A percentile compares a stretch with the other conserved stretches of the same genome.
phyloP scores from a whole-genome alignment of 2,888 invertebrate species.

The Anoplius nigerrimus region DNA sequence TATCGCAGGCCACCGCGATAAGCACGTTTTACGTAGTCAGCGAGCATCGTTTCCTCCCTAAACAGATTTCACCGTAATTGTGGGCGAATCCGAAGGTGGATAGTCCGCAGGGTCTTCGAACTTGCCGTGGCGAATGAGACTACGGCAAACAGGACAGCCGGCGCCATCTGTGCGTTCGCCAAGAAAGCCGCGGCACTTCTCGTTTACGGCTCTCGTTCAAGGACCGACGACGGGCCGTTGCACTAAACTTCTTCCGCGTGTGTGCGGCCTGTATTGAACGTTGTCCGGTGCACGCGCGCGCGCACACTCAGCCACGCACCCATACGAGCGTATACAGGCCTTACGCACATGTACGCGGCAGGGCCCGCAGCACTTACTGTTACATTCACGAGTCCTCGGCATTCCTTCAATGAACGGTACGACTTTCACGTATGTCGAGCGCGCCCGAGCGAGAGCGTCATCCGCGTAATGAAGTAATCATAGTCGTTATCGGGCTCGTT shows the following conservation, averaged over 20 bases:
- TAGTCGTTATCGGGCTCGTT: slow-evolving; percentile 56
- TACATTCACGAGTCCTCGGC: slow-evolving; percentile 35
- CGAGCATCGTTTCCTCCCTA: no score
- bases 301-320: background rate
- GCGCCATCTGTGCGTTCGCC: slow-evolving; percentile 51
- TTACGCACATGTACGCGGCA: background rate
- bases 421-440: slow-evolving; percentile 40
- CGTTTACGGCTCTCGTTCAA: slow-evolving; percentile 46
- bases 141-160: slow-evolving; percentile 29
- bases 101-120: background rate
- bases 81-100: no score
- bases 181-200: slow-evolving; percentile 29
- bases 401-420: slow-evolving; percentile 51
- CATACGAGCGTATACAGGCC: background rate
- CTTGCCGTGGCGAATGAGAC: background rate
- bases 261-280: background rate
- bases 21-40: no score
- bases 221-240: slow-evolving; percentile 42
- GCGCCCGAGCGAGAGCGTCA: slow-evolving; percentile 23
- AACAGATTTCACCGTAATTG: no score
- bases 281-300: background rate
- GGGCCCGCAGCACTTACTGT: slow-evolving; percentile 38
- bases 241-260: slow-evolving; percentile 37
- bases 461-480: slow-evolving; percentile 54
- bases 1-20: background rate